A percentile compares a stretch with the other conserved stretches of the same genome.
These are phyloP conservation scores for Laupala kohalensis DNA, from an alignment of 1,140 invertebrate genomes.

Conservation along the genomic window DNA sequence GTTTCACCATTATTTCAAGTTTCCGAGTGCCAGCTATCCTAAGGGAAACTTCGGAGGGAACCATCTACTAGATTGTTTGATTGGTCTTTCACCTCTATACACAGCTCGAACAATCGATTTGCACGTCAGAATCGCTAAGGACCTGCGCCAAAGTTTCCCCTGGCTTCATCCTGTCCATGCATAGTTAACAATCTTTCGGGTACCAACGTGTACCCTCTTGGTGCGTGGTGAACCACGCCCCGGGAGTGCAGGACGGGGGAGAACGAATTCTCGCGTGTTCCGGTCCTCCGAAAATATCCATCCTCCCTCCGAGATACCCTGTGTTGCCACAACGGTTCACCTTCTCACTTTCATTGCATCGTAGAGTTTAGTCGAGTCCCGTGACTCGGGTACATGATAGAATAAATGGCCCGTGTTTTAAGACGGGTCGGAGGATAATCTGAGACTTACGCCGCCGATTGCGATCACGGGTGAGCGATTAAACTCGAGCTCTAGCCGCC, in stretches of 20 bases:
- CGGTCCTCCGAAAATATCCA: slow-evolving; percentile 19
- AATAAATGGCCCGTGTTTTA: slow-evolving; percentile 91
- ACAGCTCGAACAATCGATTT: slow-evolving; percentile 82
- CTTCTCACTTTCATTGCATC: slow-evolving; percentile 51
- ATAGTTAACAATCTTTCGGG: slow-evolving; percentile 88
- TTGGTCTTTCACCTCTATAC: slow-evolving; percentile 89
- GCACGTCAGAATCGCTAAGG: slow-evolving; percentile 79
- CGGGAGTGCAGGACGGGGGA: slow-evolving; percentile 34
- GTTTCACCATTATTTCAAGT: too few relatives aligned
- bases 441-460: slow-evolving; percentile 37
- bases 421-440: slow-evolving; percentile 68
- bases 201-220: slow-evolving; percentile 32
- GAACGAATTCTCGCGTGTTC: slow-evolving; percentile 32
- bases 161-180: slow-evolving; percentile 74
- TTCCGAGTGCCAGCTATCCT: slow-evolving; percentile 7
- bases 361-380: slow-evolving; percentile 45
- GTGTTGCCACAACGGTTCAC: too few relatives aligned
- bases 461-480: slow-evolving; percentile 16
- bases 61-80: slow-evolving; percentile 85
- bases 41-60: slow-evolving; percentile 73
- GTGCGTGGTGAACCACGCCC: slow-evolving; percentile 23
- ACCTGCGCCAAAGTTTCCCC: slow-evolving; percentile 79
- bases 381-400: slow-evolving; percentile 69
- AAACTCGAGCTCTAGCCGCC: slow-evolving; percentile 25
- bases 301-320: too few relatives aligned